A percentile compares a stretch with the other conserved stretches of the same genome.
phyloP scores from a whole-genome alignment of 2,113 vertebrate genomes.

The rabbit (Oryctolagus cuniculus) region mOryCun1.1 NC_091448.1:57266001-57266500 shows the following conservation, averaged over 20 bases:
- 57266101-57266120: constrained; percentile 59
- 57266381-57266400: background rate
- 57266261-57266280: background rate
- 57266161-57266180: constrained; percentile 39
- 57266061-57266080: constrained; percentile 73
- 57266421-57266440: background rate
- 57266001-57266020: background rate
- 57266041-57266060: constrained; percentile 69
- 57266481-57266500: too few relatives aligned
- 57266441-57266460: too few relatives aligned
- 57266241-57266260: background rate
- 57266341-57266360: background rate
- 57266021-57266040: background rate
- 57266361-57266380: background rate
- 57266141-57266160: constrained; percentile 55
- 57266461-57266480: too few relatives aligned
- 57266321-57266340: background rate
- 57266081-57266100: constrained; percentile 67
- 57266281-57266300: constrained; percentile 18
- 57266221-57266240: too few relatives aligned
- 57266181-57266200: background rate
- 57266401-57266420: constrained; percentile 20
- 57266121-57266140: constrained; percentile 42
- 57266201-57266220: background rate
- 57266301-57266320: background rate